phyloP scores from a whole-genome alignment of 2,888 invertebrate species.

The Dilophus febrilis region DNA sequence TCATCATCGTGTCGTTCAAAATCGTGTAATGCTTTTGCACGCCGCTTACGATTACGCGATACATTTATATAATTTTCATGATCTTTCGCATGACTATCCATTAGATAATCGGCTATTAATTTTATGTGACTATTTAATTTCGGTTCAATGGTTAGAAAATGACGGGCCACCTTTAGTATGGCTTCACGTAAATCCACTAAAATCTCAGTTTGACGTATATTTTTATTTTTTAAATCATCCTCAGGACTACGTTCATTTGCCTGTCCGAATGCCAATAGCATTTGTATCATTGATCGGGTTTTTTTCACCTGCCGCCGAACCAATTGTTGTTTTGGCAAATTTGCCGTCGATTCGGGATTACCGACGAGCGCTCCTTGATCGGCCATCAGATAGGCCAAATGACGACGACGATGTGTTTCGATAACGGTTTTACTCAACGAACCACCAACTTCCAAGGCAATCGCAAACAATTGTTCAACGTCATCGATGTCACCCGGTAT shows the following conservation, averaged over 20 bases:
- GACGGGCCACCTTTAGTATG: conserved; percentile 80
- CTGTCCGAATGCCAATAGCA: conserved; percentile 46
- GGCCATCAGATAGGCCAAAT: conserved; percentile 90
- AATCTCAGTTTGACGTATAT: conserved; percentile 95
- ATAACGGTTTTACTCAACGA: conserved; percentile 63
- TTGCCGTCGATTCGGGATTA: conserved; percentile 74
- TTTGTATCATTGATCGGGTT: conserved; percentile 77
- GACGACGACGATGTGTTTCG: conserved; percentile 78
- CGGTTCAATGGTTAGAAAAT: conserved; percentile 87
- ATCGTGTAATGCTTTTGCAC: conserved; percentile 88
- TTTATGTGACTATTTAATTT: conserved; percentile 62
- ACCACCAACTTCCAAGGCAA: conserved; percentile 57
- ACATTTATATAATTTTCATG: conserved; percentile 91
- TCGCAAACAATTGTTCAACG: conserved; percentile 68
- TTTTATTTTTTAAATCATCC: conserved; percentile 83
- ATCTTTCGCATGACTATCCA: conserved; percentile 89
- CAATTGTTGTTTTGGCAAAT: conserved; percentile 85
- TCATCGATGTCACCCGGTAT: conserved; percentile 89
- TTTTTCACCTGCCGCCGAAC: conserved; percentile 75
- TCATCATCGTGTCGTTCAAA: conserved; percentile 97
- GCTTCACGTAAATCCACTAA: conserved; percentile 95
- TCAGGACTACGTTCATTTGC: conserved; percentile 53
- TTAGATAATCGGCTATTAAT: conserved; percentile 81
- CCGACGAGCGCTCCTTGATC: conserved; percentile 87
- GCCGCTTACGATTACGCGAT: conserved; percentile 64